These are phyloP conservation scores for Nylanderia fulva DNA, from an alignment of 1,140 invertebrate species.

Conservation along the genomic window DNA sequence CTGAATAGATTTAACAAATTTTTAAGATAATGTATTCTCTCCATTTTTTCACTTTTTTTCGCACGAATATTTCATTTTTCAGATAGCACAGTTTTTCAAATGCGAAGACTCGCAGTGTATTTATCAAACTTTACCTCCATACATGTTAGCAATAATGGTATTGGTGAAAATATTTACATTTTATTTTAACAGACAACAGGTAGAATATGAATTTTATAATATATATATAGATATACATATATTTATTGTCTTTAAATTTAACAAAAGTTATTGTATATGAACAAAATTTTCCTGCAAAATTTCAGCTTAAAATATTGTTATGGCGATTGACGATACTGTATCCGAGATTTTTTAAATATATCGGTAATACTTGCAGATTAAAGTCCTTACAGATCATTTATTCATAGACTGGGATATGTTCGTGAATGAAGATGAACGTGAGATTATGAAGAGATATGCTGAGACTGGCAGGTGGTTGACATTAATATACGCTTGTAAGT, in stretches of 20 bases:
- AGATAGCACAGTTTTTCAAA: conserved; percentile 1
- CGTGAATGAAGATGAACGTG: background rate
- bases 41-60: background rate
- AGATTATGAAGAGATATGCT: conserved; percentile 28
- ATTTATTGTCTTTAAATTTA: too few relatives aligned
- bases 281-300: background rate
- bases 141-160: conserved; percentile 2
- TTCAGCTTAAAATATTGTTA: background rate
- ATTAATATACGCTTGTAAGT: conserved; percentile 1
- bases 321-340: background rate
- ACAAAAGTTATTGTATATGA: background rate
- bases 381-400: conserved; percentile 18
- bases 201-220: background rate
- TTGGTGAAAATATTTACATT: conserved; percentile 12
- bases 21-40: too few relatives aligned
- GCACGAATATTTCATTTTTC: background rate
- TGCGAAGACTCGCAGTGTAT: background rate
- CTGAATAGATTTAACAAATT: too few relatives aligned
- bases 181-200: conserved; percentile 1
- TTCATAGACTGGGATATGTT: conserved; percentile 26
- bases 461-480: background rate
- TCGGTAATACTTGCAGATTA: conserved; percentile 29
- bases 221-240: too few relatives aligned
- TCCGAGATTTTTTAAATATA: background rate
- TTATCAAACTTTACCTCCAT: background rate